Evolutionary conservation across 2,113 vertebrate species (phyloP).

Genomic region (Mustela lutreola): DNA sequence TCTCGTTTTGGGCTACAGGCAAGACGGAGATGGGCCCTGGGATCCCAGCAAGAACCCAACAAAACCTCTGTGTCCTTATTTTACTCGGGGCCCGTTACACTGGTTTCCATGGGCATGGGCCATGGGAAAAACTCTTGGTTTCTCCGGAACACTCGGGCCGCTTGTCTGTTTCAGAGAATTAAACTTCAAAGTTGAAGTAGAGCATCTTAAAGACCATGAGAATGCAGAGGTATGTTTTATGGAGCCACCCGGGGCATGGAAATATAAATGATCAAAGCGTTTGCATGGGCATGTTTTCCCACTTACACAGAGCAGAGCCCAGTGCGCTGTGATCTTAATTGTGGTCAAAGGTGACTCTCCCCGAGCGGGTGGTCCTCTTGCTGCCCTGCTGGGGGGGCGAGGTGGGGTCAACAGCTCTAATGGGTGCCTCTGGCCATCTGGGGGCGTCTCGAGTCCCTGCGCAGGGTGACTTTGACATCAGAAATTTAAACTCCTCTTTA

Average conservation of each 20-base stretch:
- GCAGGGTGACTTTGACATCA: too few species aligned
- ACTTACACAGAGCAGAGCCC: background rate
- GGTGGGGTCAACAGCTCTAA: too few species aligned
- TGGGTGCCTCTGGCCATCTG: rapidly evolving
- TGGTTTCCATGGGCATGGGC: background rate
- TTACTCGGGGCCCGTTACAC: background rate
- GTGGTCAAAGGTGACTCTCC: background rate
- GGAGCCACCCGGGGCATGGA: background rate
- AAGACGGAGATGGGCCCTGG: background rate
- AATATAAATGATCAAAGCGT: background rate
- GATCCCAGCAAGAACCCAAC: background rate
- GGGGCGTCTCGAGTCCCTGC: background rate
- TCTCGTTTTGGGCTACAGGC: background rate
- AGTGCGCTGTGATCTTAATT: background rate
- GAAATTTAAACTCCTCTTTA: background rate
- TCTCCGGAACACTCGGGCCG: background rate
- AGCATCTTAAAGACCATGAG: background rate
- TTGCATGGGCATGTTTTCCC: rapidly evolving
- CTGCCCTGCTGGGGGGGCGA: background rate
- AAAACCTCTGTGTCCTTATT: background rate
- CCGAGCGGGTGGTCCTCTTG: background rate
- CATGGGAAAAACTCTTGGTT: too few species aligned
- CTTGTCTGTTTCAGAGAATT: background rate
- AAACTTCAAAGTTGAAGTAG: background rate
- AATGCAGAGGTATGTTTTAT: background rate